phyloP scores from a whole-genome alignment of 23 tunicate species.

The Styela plicata region DNA sequence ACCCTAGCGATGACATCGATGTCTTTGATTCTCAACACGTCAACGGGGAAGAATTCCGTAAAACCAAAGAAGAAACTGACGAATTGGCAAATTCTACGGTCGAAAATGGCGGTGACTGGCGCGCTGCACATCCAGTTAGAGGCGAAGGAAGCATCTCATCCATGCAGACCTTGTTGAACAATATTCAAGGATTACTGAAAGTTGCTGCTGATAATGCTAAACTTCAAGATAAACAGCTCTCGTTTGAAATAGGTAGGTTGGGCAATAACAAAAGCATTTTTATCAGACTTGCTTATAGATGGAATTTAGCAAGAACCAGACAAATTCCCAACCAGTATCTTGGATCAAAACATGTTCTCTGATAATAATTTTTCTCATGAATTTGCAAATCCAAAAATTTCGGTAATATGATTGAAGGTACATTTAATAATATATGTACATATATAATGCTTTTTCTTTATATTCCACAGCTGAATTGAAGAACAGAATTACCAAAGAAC shows the following conservation, averaged over 20 bases:
- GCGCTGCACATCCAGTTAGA: background rate
- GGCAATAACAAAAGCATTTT: too few species aligned
- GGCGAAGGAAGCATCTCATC: conserved; percentile 37
- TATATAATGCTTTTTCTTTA: too few species aligned
- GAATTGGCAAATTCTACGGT: background rate
- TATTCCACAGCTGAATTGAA: conserved; percentile 73
- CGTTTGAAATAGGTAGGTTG: conserved; percentile 64
- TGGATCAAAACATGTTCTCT: too few species aligned
- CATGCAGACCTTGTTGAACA: conserved; percentile 75
- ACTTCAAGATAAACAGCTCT: conserved; percentile 80
- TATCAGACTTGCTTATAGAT: too few species aligned
- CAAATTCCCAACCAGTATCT: too few species aligned
- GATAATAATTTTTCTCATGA: too few species aligned
- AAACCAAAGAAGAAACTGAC: background rate
- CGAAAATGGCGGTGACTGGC: background rate
- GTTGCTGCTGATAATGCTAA: conserved; percentile 86
- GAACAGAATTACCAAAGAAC: conserved; percentile 50
- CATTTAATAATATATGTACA: too few species aligned
- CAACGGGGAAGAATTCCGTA: background rate
- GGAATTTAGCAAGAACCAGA: too few species aligned
- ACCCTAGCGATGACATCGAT: background rate
- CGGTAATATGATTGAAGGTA: too few species aligned
- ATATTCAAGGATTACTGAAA: conserved; percentile 88
- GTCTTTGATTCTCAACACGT: background rate
- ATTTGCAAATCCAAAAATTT: too few species aligned